A percentile compares a stretch with the other conserved stretches of the same genome.
Evolutionary conservation across 2,888 invertebrate species (phyloP).

Genomic region (Ctenicera cuprea): DNA sequence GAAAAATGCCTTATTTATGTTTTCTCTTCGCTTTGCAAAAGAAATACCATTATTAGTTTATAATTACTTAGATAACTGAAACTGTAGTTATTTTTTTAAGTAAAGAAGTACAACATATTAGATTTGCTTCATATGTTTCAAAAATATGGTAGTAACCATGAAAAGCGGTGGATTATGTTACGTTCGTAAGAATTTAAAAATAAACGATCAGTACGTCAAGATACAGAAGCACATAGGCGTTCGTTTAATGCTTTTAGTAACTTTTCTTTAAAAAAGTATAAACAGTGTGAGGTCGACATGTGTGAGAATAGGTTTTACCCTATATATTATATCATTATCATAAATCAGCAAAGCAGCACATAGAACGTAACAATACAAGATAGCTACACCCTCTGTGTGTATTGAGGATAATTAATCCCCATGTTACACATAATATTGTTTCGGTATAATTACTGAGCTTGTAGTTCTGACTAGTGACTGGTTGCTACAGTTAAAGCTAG

Average conservation of each 20-base stretch:
- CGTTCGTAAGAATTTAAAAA: no score
- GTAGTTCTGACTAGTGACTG: constrained; percentile 69
- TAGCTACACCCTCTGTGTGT: constrained; percentile 53
- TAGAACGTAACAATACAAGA: constrained; percentile 47
- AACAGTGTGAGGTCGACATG: neutral
- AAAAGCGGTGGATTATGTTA: no score
- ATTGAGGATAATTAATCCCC: constrained; percentile 71
- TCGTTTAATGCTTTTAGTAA: neutral
- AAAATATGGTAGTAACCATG: no score
- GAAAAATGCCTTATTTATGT: no score
- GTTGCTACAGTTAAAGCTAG: constrained; percentile 63
- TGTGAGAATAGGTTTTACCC: neutral
- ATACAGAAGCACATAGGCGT: neutral
- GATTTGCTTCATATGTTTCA: no score
- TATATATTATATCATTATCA: constrained; percentile 35
- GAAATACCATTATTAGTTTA: no score
- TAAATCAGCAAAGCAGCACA: constrained; percentile 47
- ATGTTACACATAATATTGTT: constrained; percentile 72
- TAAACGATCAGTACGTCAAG: no score
- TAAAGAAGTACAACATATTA: no score
- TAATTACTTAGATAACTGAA: no score
- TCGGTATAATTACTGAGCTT: constrained; percentile 72
- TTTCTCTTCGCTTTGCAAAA: no score
- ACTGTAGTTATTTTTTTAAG: no score
- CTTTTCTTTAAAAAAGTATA: no score